phyloP scores from a whole-genome alignment of 2,113 vertebrate species.

The Heliornis fulica region DNA sequence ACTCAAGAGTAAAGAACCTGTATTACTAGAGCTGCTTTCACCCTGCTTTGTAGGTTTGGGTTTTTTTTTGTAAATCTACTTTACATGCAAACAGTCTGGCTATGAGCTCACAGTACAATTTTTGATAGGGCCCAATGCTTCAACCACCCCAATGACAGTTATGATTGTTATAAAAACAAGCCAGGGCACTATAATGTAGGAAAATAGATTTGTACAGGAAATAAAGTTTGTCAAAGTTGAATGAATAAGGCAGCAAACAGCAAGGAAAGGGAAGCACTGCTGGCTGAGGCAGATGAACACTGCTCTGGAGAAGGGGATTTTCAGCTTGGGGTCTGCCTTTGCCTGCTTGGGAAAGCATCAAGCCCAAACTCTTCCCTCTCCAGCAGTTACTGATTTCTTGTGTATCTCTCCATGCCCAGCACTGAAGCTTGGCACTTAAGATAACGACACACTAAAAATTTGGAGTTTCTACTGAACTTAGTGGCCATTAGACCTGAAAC shows the following conservation, averaged over 20 bases:
- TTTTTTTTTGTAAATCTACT: neutral
- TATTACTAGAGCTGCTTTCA: neutral
- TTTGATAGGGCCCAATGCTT: neutral
- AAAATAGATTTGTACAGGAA: neutral
- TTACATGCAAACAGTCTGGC: neutral
- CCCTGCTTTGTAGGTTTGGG: neutral
- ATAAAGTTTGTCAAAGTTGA: neutral
- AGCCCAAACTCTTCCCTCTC: neutral
- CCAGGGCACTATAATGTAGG: neutral
- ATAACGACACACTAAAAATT: neutral
- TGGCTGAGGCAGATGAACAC: neutral
- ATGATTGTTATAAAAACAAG: neutral
- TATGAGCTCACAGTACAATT: neutral
- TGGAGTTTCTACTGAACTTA: neutral
- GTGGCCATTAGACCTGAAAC: fast-evolving
- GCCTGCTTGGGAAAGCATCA: neutral
- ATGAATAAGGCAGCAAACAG: neutral
- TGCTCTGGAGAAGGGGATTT: neutral
- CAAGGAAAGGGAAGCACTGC: neutral
- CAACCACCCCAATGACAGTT: neutral
- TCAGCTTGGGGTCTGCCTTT: neutral
- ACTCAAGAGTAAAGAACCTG: neutral
- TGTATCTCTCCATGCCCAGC: neutral
- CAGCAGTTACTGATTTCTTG: neutral
- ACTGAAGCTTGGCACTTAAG: neutral